Evolutionary conservation across 23 tunicate genomes (phyloP).

Genomic region (Corella eumyota): DNA sequence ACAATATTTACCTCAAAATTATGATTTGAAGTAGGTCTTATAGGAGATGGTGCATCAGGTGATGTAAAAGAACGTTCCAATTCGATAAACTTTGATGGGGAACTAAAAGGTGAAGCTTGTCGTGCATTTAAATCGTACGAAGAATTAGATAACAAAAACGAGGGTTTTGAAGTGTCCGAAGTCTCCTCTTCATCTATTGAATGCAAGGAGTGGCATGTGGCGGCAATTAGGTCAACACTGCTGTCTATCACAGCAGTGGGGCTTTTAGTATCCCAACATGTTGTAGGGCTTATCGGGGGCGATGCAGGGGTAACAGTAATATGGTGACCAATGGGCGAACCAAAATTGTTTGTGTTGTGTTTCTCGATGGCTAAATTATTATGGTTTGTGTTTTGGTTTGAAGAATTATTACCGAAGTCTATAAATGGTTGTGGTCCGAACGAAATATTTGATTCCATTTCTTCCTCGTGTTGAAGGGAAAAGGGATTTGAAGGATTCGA

Average conservation of each 20-base stretch:
- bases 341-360: neutral
- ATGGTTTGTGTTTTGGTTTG: neutral
- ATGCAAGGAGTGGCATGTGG: conserved; percentile 19
- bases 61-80: conserved; percentile 46
- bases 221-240: conserved; percentile 4
- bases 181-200: conserved; percentile 23
- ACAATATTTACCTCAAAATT: conserved; percentile 1
- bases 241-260: conserved; percentile 12
- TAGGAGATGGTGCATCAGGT: conserved; percentile 72
- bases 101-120: conserved; percentile 45
- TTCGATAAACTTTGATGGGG: conserved; percentile 32
- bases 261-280: conserved; percentile 55
- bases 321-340: no score
- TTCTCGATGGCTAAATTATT: neutral
- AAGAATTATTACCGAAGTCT: neutral
- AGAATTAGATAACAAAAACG: conserved; percentile 17
- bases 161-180: neutral
- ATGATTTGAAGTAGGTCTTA: conserved; percentile 12
- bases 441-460: neutral
- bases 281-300: no score
- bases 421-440: neutral
- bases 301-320: no score
- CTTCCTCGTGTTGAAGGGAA: neutral
- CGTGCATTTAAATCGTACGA: conserved; percentile 44
- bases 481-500: conserved; percentile 1